Percentiles rank a stretch among this genome's conserved stretches.
phyloP scores from a whole-genome alignment of 2,797 vertebrate genomes.

The Chiloscyllium punctatum region DNA sequence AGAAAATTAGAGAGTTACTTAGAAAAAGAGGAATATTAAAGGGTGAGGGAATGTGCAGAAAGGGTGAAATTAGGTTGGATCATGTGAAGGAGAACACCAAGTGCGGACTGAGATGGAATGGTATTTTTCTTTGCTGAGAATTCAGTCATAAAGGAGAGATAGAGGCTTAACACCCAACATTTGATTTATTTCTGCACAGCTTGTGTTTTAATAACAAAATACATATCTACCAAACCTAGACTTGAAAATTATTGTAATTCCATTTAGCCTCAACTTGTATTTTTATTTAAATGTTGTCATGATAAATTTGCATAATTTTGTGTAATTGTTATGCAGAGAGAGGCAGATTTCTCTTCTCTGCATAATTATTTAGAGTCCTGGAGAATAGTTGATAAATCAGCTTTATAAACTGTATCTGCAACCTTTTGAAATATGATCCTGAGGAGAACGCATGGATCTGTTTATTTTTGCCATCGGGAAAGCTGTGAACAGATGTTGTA shows the following conservation, averaged over 20 bases:
- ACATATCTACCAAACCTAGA: not conserved
- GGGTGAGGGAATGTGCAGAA: not conserved
- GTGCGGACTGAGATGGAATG: not conserved
- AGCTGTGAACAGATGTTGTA: conserved; percentile 17
- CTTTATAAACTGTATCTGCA: not conserved
- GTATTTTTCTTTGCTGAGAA: not conserved
- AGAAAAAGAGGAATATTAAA: not conserved
- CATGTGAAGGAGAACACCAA: not conserved
- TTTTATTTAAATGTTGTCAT: not conserved
- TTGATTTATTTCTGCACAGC: not conserved
- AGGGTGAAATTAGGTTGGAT: not conserved
- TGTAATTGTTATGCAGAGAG: not conserved
- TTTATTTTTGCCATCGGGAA: conserved; percentile 33
- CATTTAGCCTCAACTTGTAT: not conserved
- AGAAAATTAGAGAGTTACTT: conserved; percentile 7
- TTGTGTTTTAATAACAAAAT: not conserved
- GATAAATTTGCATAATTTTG: not conserved
- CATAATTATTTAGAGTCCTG: not conserved
- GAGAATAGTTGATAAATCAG: not conserved
- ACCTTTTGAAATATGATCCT: not conserved
- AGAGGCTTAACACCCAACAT: not conserved
- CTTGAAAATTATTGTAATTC: not conserved
- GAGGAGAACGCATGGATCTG: conserved; percentile 24
- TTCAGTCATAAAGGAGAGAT: not conserved
- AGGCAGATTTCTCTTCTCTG: not conserved